Percentiles rank a stretch among this genome's conserved stretches.
Conservation (phyloP, 2,888 invertebrate genomes). For the Lobophora halterata region DNA sequence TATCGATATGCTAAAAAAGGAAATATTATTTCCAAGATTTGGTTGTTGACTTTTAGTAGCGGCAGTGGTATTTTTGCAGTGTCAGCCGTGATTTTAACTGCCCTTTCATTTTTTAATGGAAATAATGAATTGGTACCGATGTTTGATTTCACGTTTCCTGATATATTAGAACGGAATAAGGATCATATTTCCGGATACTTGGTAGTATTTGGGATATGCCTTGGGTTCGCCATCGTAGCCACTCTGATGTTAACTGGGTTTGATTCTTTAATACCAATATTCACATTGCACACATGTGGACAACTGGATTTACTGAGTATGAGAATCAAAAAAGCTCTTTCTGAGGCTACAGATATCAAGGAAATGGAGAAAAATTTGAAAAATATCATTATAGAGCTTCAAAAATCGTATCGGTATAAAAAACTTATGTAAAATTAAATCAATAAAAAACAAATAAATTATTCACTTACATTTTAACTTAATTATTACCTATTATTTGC, state of each 20-base stretch:
- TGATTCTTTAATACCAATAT: slow-evolving; percentile 63
- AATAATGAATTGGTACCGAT: slow-evolving; percentile 45
- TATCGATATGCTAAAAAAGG: slow-evolving; percentile 42
- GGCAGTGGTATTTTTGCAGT: slow-evolving; percentile 48
- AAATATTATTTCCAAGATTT: slow-evolving; percentile 44
- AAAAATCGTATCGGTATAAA: slow-evolving; percentile 49
- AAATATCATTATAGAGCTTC: slow-evolving; percentile 47
- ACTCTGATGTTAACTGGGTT: slow-evolving; percentile 49
- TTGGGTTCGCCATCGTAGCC: slow-evolving; percentile 45
- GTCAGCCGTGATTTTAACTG: slow-evolving; percentile 49
- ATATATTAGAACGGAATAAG: slow-evolving; percentile 43
- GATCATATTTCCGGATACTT: slow-evolving; percentile 34
- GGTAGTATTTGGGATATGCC: slow-evolving; percentile 31
- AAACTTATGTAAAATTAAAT: slow-evolving; percentile 1
- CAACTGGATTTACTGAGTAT: slow-evolving; percentile 53
- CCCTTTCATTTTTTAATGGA: slow-evolving; percentile 38
- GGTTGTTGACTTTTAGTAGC: slow-evolving; percentile 39
- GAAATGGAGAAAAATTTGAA: slow-evolving; percentile 44
- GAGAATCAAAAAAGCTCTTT: slow-evolving; percentile 44
- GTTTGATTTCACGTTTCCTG: slow-evolving; percentile 51
- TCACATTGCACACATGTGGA: slow-evolving; percentile 58
- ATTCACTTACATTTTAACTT: too few species aligned
- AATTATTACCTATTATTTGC: too few species aligned
- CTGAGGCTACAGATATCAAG: slow-evolving; percentile 27
- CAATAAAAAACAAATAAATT: neutral